phyloP scores from a whole-genome alignment of 2,113 vertebrate species.

The Xiphorhynchus elegans region DNA sequence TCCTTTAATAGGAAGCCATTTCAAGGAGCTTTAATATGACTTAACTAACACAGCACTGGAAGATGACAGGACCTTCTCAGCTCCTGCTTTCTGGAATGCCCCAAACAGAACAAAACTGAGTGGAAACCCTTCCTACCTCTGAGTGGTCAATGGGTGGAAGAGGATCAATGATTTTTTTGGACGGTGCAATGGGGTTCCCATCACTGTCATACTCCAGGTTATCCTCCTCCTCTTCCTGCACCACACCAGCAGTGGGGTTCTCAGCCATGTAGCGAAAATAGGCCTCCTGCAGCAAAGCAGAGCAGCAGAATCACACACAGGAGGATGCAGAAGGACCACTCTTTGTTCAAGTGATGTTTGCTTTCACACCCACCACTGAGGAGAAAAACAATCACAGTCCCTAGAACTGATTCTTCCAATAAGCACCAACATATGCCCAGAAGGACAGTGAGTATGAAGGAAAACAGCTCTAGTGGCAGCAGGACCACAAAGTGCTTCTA shows the following conservation, averaged over 20 bases:
- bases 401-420: constrained; percentile 37
- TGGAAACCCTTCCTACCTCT: constrained; percentile 80
- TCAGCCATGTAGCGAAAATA: constrained; percentile 99
- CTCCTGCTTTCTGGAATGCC: not conserved
- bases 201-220: constrained; percentile 98
- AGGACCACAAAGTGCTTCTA: constrained; percentile 8
- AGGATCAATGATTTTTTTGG: constrained; percentile 94
- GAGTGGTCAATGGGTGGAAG: constrained; percentile 96
- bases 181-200: constrained; percentile 91
- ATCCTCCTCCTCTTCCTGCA: constrained; percentile 94
- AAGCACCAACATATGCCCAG: constrained; percentile 11
- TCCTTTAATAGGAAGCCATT: not conserved
- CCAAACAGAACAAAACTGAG: not conserved
- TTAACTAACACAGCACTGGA: not conserved
- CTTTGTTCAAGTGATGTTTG: not conserved
- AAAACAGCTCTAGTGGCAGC: not conserved
- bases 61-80: not conserved
- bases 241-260: constrained; percentile 95
- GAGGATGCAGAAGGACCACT: not conserved
- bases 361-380: constrained; percentile 51
- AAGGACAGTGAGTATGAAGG: constrained; percentile 4
- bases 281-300: constrained; percentile 94
- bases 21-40: not conserved
- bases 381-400: not conserved
- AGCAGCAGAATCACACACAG: constrained; percentile 61